These are phyloP conservation scores for Portunus trituberculatus DNA, from an alignment of 1,140 invertebrate genomes.

Conservation along the genomic window DNA sequence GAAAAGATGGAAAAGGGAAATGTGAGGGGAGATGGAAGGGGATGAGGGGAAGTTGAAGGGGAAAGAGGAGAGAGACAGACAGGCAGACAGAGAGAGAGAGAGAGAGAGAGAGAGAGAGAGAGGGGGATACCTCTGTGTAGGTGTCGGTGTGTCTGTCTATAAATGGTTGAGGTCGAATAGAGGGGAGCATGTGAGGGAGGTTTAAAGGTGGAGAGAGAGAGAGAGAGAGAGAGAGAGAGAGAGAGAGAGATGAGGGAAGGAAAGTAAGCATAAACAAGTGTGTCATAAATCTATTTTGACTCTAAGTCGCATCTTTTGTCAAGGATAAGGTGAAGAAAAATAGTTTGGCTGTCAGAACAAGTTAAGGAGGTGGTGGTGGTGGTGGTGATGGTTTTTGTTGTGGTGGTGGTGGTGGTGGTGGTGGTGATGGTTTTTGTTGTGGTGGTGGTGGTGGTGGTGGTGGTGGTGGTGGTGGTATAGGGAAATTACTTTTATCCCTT, in stretches of 20 bases:
- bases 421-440: neutral
- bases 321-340: neutral
- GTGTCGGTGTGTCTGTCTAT: neutral
- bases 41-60: neutral
- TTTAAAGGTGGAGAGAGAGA: neutral
- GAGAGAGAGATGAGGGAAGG: neutral
- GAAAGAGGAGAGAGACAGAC: neutral
- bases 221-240: neutral
- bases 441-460: neutral
- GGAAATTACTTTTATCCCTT: neutral
- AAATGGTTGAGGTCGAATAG: slow-evolving; percentile 1
- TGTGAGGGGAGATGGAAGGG: neutral
- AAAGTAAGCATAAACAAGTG: neutral
- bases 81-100: neutral
- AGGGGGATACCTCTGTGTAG: neutral
- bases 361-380: neutral
- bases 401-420: too few relatives aligned
- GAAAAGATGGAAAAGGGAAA: neutral
- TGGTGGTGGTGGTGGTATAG: neutral
- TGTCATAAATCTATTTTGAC: neutral
- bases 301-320: neutral
- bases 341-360: neutral
- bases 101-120: neutral
- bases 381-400: too few relatives aligned
- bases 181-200: neutral